phyloP scores from a whole-genome alignment of 1,140 invertebrate genomes.

The Hylaeus volcanicus region DNA sequence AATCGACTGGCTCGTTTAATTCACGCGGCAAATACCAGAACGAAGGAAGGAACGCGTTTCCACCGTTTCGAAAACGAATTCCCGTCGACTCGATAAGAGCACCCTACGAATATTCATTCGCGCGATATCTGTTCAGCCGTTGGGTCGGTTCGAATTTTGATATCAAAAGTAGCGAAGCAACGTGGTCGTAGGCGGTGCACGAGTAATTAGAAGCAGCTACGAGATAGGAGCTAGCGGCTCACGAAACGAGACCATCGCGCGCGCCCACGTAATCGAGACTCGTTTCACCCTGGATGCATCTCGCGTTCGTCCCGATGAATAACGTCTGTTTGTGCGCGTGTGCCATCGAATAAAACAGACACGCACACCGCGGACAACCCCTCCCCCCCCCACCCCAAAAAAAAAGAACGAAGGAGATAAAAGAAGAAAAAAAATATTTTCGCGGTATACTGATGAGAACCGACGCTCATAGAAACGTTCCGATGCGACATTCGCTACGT shows the following conservation, averaged over 20 bases:
- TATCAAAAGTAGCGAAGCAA: constrained; percentile 15
- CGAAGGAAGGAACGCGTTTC: not conserved
- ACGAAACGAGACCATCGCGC: constrained; percentile 2
- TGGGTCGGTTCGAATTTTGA: constrained; percentile 27
- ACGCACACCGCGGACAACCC: no score
- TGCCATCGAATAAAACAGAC: not conserved
- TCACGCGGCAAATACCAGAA: not conserved
- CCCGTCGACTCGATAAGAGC: not conserved
- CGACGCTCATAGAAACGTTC: not conserved
- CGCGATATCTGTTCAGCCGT: not conserved
- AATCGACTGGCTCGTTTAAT: constrained; percentile 5
- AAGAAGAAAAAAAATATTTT: not conserved
- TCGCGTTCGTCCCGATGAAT: constrained; percentile 19
- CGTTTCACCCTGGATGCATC: constrained; percentile 12
- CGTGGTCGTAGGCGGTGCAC: not conserved
- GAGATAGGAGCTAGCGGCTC: not conserved
- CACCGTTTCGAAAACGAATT: not conserved
- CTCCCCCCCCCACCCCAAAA: no score
- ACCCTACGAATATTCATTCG: not conserved
- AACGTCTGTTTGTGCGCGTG: not conserved
- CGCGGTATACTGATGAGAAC: not conserved
- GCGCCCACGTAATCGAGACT: constrained; percentile 22
- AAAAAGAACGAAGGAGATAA: not conserved
- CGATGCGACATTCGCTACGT: constrained; percentile 7
- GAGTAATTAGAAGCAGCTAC: constrained; percentile 31